A percentile compares a stretch with the other conserved stretches of the same genome.
Evolutionary conservation across 2,888 invertebrate species (phyloP).

Genomic region (Myopa tessellatipennis): DNA sequence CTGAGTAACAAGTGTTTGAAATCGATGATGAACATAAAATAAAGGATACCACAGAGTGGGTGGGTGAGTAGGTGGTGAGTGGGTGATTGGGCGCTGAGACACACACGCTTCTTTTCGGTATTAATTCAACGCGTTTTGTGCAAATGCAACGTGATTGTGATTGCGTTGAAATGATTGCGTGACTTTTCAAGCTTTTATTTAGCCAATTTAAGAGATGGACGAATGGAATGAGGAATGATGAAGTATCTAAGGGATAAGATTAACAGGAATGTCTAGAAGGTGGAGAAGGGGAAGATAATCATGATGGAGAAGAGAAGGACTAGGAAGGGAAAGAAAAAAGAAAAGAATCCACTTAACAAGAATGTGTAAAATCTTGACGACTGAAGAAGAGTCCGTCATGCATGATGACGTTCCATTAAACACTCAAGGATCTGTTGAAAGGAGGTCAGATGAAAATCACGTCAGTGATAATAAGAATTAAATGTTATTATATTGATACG

Average conservation of each 20-base stretch:
- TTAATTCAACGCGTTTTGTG: no score
- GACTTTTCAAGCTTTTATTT: not conserved
- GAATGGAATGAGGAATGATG: not conserved
- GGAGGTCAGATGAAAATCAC: not conserved
- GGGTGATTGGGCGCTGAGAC: no score
- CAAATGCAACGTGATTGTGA: no score
- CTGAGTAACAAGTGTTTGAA: no score
- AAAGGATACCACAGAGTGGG: no score
- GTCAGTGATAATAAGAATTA: no score
- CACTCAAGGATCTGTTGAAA: not conserved
- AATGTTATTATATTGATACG: no score
- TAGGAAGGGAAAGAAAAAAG: not conserved
- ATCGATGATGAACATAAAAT: no score
- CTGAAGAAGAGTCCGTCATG: not conserved
- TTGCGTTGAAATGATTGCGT: not conserved
- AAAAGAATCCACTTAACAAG: not conserved
- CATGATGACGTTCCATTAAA: not conserved
- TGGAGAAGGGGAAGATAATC: no score
- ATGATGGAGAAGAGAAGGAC: not conserved
- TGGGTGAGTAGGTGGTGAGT: no score
- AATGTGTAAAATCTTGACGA: not conserved
- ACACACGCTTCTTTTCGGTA: no score
- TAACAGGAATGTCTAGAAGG: no score
- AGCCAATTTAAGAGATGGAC: not conserved
- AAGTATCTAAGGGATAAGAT: not conserved